Percentiles rank a stretch among this genome's conserved stretches.
phyloP scores from a whole-genome alignment of 2,113 vertebrate genomes.

The Corynorhinus townsendii region DNA sequence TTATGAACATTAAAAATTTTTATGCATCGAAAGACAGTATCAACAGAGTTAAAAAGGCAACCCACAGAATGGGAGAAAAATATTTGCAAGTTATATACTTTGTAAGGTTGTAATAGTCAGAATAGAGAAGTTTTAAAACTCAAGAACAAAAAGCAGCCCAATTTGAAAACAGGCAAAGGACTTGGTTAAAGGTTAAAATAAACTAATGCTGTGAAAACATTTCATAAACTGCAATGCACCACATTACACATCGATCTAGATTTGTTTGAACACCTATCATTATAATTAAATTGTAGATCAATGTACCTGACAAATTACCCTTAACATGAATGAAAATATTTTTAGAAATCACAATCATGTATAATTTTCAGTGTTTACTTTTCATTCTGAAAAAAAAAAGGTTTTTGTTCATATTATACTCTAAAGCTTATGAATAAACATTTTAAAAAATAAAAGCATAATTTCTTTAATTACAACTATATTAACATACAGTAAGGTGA shows the following conservation, averaged over 20 bases:
- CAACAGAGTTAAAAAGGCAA: no score
- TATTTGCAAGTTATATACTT: neutral
- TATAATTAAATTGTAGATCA: neutral
- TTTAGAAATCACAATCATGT: neutral
- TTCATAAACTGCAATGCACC: neutral
- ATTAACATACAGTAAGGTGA: neutral
- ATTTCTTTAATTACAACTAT: conserved; percentile 16
- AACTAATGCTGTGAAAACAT: neutral
- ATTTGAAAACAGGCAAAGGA: neutral
- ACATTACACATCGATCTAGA: neutral
- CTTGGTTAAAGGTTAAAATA: neutral
- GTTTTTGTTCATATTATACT: neutral
- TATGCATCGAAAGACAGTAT: no score
- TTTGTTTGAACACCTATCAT: neutral
- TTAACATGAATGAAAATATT: neutral
- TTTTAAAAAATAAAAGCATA: neutral
- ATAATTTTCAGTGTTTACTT: conserved; percentile 9
- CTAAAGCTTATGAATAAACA: neutral
- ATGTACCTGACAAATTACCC: neutral
- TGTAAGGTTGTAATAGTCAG: neutral
- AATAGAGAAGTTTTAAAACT: neutral
- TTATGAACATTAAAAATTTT: no score
- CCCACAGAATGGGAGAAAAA: no score
- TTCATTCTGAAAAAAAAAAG: neutral
- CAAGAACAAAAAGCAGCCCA: neutral